These are phyloP conservation scores for Pseudomyrmex pallidus DNA, from an alignment of 1,140 invertebrate genomes.

Conservation along the genomic window DNA sequence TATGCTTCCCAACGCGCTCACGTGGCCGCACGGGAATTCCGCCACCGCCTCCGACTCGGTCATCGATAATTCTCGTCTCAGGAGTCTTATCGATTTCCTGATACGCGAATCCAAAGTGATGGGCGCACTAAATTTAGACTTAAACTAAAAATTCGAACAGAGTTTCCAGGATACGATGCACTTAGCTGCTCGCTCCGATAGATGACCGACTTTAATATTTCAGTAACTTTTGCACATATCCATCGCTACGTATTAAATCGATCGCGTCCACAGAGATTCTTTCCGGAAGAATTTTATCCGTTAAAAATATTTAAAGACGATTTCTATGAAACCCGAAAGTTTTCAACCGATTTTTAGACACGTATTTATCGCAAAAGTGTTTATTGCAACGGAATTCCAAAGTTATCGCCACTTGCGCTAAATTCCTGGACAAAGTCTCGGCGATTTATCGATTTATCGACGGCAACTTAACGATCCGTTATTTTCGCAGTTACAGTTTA, in stretches of 20 bases:
- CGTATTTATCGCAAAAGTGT: background rate
- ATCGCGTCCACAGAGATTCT: too few relatives aligned
- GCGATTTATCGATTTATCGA: background rate
- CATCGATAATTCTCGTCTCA: constrained; percentile 53
- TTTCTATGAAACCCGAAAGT: too few relatives aligned
- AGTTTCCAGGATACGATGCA: background rate
- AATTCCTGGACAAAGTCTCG: too few relatives aligned
- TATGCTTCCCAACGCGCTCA: constrained; percentile 44
- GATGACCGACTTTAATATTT: background rate
- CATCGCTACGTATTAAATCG: background rate
- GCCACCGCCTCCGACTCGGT: constrained; percentile 1
- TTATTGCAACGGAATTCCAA: background rate
- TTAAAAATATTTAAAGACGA: too few relatives aligned
- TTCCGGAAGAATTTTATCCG: too few relatives aligned
- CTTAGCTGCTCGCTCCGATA: background rate
- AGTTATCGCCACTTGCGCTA: constrained; percentile 6
- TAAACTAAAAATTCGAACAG: constrained; percentile 11
- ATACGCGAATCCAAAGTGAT: constrained; percentile 36
- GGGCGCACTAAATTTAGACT: constrained; percentile 29
- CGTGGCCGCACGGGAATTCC: constrained; percentile 3
- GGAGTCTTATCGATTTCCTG: constrained; percentile 49
- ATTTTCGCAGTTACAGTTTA: constrained; percentile 10
- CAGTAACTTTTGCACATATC: background rate
- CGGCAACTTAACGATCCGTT: constrained; percentile 7
- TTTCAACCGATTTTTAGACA: too few relatives aligned